These are phyloP conservation scores for Pollachius pollachius DNA, from an alignment of 2,113 vertebrate genomes.

Conservation along the genomic window DNA sequence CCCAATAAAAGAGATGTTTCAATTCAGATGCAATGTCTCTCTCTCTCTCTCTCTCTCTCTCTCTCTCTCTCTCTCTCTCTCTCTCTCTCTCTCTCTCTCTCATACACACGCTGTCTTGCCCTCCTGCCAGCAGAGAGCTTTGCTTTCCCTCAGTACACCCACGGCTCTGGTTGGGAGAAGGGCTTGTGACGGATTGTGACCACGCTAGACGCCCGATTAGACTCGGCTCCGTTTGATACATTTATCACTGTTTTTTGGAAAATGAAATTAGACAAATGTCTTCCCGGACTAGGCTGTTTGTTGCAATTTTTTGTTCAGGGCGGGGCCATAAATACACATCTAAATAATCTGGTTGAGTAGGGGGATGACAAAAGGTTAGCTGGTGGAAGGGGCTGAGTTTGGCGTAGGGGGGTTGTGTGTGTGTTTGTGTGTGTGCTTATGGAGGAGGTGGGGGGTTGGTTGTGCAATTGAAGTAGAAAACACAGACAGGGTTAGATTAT, in stretches of 20 bases:
- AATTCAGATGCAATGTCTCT: background rate
- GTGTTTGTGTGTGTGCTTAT: conserved; percentile 6
- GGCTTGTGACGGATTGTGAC: conserved; percentile 67
- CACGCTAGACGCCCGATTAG: conserved; percentile 65
- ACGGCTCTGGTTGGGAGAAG: conserved; percentile 50
- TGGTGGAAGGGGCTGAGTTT: conserved; percentile 38
- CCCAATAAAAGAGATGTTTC: too few species aligned
- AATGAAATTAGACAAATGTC: conserved; percentile 71
- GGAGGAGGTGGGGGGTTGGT: background rate
- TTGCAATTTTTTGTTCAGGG: conserved; percentile 48
- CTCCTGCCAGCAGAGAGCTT: conserved; percentile 55
- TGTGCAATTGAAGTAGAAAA: conserved; percentile 30
- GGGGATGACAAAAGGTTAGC: conserved; percentile 32
- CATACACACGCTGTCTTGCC: conserved; percentile 27
- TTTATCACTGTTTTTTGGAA: conserved; percentile 75
- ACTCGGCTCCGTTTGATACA: conserved; percentile 70
- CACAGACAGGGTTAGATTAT: conserved; percentile 51
- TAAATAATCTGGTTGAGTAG: conserved; percentile 53
- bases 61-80: conserved; percentile 5
- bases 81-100: conserved; percentile 2
- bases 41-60: background rate
- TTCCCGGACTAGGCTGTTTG: conserved; percentile 46
- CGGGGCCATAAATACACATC: conserved; percentile 73
- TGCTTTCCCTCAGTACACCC: conserved; percentile 64
- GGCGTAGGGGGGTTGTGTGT: conserved; percentile 2